Evolutionary conservation across 2,888 invertebrate genomes (phyloP).

Genomic region (Calephelis perditalis): DNA sequence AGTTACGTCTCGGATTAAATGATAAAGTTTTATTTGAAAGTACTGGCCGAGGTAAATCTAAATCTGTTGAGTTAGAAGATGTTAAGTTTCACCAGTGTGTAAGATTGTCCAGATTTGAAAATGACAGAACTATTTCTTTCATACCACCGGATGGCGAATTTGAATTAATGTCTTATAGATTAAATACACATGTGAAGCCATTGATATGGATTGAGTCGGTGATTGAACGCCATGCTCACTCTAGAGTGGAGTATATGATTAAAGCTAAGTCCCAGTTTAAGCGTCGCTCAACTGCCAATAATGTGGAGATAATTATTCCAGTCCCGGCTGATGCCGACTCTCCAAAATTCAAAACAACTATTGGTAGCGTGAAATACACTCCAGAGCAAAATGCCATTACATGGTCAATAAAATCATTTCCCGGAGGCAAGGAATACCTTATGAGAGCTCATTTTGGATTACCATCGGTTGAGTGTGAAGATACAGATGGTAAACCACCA

Average conservation of each 20-base stretch:
- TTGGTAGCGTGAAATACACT: slow-evolving; percentile 97
- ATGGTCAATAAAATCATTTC: slow-evolving; percentile 98
- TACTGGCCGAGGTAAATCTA: slow-evolving; percentile 97
- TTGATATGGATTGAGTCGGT: slow-evolving; percentile 99
- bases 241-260: slow-evolving; percentile 98
- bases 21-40: slow-evolving; percentile 99
- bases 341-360: slow-evolving; percentile 98
- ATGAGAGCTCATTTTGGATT: slow-evolving; percentile 99
- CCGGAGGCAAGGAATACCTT: slow-evolving; percentile 98
- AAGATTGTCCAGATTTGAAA: slow-evolving; percentile 96
- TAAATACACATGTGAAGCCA: slow-evolving; percentile 98
- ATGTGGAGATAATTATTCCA: slow-evolving; percentile 98
- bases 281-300: slow-evolving; percentile 97
- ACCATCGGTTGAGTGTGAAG: slow-evolving; percentile 96
- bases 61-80: slow-evolving; percentile 98
- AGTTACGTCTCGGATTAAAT: slow-evolving; percentile 95
- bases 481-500: slow-evolving; percentile 96
- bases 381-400: slow-evolving; percentile 98
- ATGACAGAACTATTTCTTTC: slow-evolving; percentile 98
- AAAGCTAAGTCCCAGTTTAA: slow-evolving; percentile 99
- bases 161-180: slow-evolving; percentile 97
- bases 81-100: slow-evolving; percentile 99
- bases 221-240: slow-evolving; percentile 97
- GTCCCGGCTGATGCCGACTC: slow-evolving; percentile 98
- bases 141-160: slow-evolving; percentile 99